phyloP scores from a whole-genome alignment of 2,113 vertebrate genomes.

The Argyrosomus japonicus region DNA sequence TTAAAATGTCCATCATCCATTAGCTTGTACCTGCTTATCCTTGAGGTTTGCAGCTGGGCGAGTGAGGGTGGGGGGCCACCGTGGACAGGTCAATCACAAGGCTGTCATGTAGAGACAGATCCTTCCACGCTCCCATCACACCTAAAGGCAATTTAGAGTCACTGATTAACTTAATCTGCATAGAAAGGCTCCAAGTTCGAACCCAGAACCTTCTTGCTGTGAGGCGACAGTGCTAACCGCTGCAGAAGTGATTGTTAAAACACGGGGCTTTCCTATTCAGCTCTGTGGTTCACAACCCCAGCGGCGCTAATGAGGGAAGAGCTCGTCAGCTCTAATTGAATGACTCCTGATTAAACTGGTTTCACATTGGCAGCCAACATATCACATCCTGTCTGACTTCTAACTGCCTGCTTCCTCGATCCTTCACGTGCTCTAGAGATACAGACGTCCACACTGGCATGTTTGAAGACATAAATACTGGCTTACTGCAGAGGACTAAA shows the following conservation, averaged over 20 bases:
- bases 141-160: background rate
- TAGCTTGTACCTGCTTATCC: slow-evolving; percentile 2
- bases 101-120: background rate
- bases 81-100: background rate
- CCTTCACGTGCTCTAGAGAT: background rate
- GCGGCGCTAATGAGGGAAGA: slow-evolving; percentile 51
- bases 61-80: background rate
- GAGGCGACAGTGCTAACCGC: background rate
- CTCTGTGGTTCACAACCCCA: slow-evolving; percentile 34
- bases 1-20: slow-evolving; percentile 41
- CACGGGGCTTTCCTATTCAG: slow-evolving; percentile 31
- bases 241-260: slow-evolving; percentile 35
- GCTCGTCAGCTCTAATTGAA: slow-evolving; percentile 64
- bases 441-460: slow-evolving; percentile 15
- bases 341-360: slow-evolving; percentile 65
- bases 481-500: background rate
- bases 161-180: background rate
- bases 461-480: background rate
- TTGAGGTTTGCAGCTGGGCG: background rate
- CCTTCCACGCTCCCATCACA: background rate
- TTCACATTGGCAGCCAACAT: slow-evolving; percentile 60
- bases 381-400: slow-evolving; percentile 43
- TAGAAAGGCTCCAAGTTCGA: background rate
- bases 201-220: no score
- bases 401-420: slow-evolving; percentile 44